Evolutionary conservation across 2,888 invertebrate genomes (phyloP).

Genomic region (Drosophila kanekoi): DNA sequence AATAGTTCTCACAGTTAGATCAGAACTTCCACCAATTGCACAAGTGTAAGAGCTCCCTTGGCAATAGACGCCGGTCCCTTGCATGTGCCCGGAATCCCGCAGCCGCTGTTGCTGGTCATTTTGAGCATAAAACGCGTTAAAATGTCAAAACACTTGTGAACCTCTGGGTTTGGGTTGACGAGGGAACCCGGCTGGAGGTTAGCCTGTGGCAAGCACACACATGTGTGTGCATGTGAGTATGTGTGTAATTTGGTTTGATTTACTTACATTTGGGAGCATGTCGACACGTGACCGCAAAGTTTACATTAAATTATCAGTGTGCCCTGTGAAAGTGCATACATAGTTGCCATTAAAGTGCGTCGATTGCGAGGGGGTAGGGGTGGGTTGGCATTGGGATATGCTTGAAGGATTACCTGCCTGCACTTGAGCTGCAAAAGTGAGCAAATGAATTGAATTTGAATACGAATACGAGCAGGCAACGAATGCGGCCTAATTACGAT

Average conservation of each 20-base stretch:
- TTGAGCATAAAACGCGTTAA: slow-evolving; percentile 61
- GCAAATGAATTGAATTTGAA: slow-evolving; percentile 64
- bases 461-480: slow-evolving; percentile 19
- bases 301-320: slow-evolving; percentile 72
- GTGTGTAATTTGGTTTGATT: slow-evolving; percentile 67
- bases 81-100: slow-evolving; percentile 8
- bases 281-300: slow-evolving; percentile 75
- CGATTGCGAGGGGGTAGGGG: slow-evolving; percentile 4
- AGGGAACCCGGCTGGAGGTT: slow-evolving; percentile 6
- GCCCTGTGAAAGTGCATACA: slow-evolving; percentile 45
- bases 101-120: slow-evolving; percentile 68
- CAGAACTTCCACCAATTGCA: slow-evolving; percentile 42
- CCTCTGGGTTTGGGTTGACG: slow-evolving; percentile 29
- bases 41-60: slow-evolving; percentile 80
- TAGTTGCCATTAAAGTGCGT: slow-evolving; percentile 37
- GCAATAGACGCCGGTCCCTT: slow-evolving; percentile 52
- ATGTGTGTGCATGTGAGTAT: slow-evolving; percentile 25
- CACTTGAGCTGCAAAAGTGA: slow-evolving; percentile 15
- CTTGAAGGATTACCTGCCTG: slow-evolving; percentile 24
- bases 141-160: slow-evolving; percentile 80
- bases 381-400: not conserved
- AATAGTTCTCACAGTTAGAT: slow-evolving; percentile 64
- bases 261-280: slow-evolving; percentile 44
- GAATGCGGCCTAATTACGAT: slow-evolving; percentile 66
- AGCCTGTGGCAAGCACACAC: slow-evolving; percentile 33